Evolutionary conservation across 2,888 invertebrate species (phyloP), one percentile per base, ranked within the genome.

Genomic region (Dolichomitus sp.): DNA sequence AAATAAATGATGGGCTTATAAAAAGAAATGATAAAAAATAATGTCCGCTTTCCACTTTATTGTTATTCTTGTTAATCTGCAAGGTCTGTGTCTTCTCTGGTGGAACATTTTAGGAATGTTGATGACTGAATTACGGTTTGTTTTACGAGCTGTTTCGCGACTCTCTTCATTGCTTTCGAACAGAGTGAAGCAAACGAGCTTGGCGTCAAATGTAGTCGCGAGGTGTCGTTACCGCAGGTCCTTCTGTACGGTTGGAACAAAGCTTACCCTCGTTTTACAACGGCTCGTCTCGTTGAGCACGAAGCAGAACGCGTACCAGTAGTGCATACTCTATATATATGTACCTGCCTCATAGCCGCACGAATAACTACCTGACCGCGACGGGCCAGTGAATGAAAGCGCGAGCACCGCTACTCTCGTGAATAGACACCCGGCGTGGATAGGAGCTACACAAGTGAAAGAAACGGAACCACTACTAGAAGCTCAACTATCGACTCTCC

Each of bases 311-410:
- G 19, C 59, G 40, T 42, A 30, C 42, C 27, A 23, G 70, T 45
- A 40, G 37, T n/a, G 42, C 27, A 65, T 63, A 54, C 17, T 37
- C 12, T 27, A 48, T 19, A 30, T 30, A 48, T 12, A 52, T 54
- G 54, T 52, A 74, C 52, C 50, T 63, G 42, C 11, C 14, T 40
- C 27, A 52, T 65, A 54, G 74, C 65, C 40, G 50, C 40, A 63
- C 61, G 63, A 61, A 74, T 30, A 70, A 75, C 75, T 70, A 63
- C 48, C 70, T 69, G 75, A 80, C 80, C 80, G 75, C 75, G 70
- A 70, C 17, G 59, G 27, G 69, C 48, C 33, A 9, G 65, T 80
- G 75, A 80, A 80, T 80, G 80, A 65, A 80, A 80, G 70, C 70
- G 54, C 80, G 63, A 63, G 65, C 61, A 23, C 45, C 45, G n/a